A percentile compares a stretch with the other conserved stretches of the same genome.
Evolutionary conservation across 35 echinoderm and acorn worm genomes (phyloP).

Genomic region (Heliocidaris erythrogramma): DNA sequence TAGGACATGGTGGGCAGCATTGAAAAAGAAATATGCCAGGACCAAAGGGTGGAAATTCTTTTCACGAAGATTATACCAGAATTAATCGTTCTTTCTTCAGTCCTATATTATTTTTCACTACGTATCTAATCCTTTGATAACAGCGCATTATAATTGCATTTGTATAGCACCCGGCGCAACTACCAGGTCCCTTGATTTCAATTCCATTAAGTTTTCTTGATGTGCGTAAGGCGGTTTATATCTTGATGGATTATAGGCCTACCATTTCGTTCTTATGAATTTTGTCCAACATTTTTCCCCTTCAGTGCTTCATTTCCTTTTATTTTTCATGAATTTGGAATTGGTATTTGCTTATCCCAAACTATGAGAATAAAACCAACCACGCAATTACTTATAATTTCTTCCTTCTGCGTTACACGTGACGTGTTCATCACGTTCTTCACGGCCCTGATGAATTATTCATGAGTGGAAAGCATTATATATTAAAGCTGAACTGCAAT

Average conservation of each 20-base stretch:
- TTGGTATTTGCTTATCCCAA: not conserved
- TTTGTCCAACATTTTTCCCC: not conserved
- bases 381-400: not conserved
- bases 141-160: not conserved
- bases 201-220: not conserved
- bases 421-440: slow-evolving; percentile 1
- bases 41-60: not conserved
- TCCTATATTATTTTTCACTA: not conserved
- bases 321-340: not conserved
- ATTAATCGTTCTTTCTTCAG: not conserved
- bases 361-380: not conserved
- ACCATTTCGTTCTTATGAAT: not conserved
- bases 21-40: not conserved
- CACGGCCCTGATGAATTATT: not conserved
- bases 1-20: too few relatives aligned
- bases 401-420: not conserved
- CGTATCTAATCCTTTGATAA: not conserved
- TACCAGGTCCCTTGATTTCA: not conserved
- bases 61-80: not conserved
- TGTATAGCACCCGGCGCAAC: not conserved
- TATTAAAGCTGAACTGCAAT: not conserved
- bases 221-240: not conserved
- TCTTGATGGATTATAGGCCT: not conserved
- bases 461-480: not conserved
- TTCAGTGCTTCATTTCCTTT: not conserved